These are phyloP conservation scores for Philereme transversata DNA, from an alignment of 2,888 invertebrate genomes.

Conservation along the genomic window DNA sequence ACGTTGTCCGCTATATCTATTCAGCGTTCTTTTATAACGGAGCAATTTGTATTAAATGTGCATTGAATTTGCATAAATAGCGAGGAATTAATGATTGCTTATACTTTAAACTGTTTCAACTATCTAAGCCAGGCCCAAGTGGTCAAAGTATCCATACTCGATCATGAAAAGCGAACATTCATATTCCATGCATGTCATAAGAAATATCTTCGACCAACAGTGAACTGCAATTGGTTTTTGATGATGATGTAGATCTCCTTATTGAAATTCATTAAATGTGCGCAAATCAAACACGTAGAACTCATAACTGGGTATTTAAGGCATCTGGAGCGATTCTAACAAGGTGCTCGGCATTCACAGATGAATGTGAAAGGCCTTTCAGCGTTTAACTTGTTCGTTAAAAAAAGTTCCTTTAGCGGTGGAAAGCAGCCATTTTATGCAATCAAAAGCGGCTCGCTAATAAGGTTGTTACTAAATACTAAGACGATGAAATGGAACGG, in stretches of 20 bases:
- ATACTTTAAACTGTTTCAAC: too few relatives aligned
- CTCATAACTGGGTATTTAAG: constrained; percentile 66
- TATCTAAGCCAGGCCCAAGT: too few relatives aligned
- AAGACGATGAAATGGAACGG: constrained; percentile 43
- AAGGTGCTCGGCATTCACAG: constrained; percentile 70
- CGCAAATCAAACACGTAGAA: constrained; percentile 51
- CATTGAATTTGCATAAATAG: constrained; percentile 31
- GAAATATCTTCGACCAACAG: too few relatives aligned
- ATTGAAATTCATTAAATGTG: constrained; percentile 41
- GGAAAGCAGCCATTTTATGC: constrained; percentile 60
- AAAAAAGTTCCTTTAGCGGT: constrained; percentile 60
- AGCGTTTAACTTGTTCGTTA: constrained; percentile 69
- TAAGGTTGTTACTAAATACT: constrained; percentile 55
- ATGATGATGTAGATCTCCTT: too few relatives aligned
- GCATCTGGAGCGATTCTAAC: constrained; percentile 71
- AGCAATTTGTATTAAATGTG: constrained; percentile 23
- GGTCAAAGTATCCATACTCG: too few relatives aligned
- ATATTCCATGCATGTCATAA: too few relatives aligned
- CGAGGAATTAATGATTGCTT: constrained; percentile 36
- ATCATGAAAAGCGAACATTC: too few relatives aligned
- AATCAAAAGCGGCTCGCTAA: constrained; percentile 60
- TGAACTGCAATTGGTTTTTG: too few relatives aligned
- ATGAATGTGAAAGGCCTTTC: constrained; percentile 65
- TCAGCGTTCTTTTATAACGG: constrained; percentile 25
- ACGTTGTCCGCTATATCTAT: constrained; percentile 52